phyloP scores from a whole-genome alignment of 2,797 vertebrate species.

The Pseudochirops cupreus region DNA sequence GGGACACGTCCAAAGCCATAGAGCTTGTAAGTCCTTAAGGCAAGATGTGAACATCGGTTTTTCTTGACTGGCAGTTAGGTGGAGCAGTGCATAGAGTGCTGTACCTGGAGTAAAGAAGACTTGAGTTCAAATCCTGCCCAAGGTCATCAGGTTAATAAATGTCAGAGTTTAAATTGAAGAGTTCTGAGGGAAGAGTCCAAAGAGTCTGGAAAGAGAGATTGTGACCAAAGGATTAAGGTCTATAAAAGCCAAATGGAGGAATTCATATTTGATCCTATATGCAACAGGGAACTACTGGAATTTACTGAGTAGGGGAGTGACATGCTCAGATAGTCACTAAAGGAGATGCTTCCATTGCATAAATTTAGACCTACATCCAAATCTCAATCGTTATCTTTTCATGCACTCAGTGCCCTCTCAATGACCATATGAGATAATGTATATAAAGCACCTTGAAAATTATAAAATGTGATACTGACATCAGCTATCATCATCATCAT shows the following conservation, averaged over 20 bases:
- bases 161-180: background rate
- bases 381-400: background rate
- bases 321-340: background rate
- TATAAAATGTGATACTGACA: background rate
- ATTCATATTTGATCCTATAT: background rate
- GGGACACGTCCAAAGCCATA: background rate
- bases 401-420: background rate
- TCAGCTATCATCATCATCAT: background rate
- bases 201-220: background rate
- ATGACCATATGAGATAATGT: background rate
- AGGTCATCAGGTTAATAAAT: background rate
- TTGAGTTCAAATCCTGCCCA: background rate
- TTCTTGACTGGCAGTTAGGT: background rate
- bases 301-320: background rate
- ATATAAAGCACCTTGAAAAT: background rate
- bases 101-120: background rate
- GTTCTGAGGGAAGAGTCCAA: background rate
- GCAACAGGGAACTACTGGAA: background rate
- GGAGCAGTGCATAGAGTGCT: background rate
- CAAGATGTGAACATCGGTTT: background rate
- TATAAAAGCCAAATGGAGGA: background rate
- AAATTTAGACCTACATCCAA: conserved; percentile 1
- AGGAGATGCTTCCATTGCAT: background rate
- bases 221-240: background rate
- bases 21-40: background rate